Evolutionary conservation across 2,113 vertebrate species (phyloP), one percentile per base, ranked within the genome.

Genomic region (Aphyosemion australe): DNA sequence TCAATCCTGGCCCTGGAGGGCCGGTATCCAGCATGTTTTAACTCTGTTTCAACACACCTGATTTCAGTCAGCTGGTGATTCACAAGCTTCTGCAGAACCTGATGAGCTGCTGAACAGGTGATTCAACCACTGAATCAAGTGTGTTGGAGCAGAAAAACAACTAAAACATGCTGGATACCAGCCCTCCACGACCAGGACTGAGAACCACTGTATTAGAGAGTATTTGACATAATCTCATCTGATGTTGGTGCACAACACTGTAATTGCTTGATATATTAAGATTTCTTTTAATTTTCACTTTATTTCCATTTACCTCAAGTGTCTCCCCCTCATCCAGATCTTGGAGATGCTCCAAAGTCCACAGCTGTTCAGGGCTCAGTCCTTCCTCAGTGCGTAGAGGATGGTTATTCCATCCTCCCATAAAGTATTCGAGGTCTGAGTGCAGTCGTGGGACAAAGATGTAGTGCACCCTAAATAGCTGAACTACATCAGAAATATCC

Each of bases 391-490:
- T 58, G 13, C 18, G 46, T 19, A 69, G 56, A 50, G 55, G 19
- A 51, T 59, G 65, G 50, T 69, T 51, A 37, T 60, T 57, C 37
- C 65, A 68, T 41, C 65, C 65, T 49, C 6, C 10, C 8, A 15
- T 41, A 13, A 68, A 58, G 31, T 20, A 50, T 18, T 41, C 54
- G 48, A 68, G 54, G 46, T 68, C 32, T 12, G 45, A 45, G 10
- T 18, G 45, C 10, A 68, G 54, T 48, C 43, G 13, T 21, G 65
- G 53, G n/a, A 67, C 12, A 57, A 67, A 57, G 53, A 68, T 58
- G 55, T 59, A 59, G 65, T 69, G 65, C 47, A 43, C 65, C 26
- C 65, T 47, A 60, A 69, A 69, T 11, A 69, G 55, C 11, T 51
- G 56, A n/a, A 50, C 14, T 5, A 43, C 65, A 69, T 69, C 65